Conservation (phyloP, 2,888 invertebrate genomes). For the Platycheirus rosarum region DNA sequence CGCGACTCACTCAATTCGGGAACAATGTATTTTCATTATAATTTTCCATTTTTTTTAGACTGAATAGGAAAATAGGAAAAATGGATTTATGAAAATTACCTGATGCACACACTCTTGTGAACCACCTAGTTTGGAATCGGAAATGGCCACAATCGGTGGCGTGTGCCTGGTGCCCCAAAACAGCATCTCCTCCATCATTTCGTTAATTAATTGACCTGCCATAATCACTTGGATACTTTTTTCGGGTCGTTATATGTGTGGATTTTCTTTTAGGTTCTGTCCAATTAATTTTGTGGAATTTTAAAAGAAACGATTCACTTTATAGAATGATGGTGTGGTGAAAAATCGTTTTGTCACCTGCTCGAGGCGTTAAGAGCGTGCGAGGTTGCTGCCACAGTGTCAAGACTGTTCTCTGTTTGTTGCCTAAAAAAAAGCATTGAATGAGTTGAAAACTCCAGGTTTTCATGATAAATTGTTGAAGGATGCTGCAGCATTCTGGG, state of each 20-base stretch:
- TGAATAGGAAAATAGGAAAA: slow-evolving; percentile 44
- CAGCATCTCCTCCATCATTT: slow-evolving; percentile 35
- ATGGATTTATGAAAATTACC: slow-evolving; percentile 65
- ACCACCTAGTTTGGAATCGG: slow-evolving; percentile 40
- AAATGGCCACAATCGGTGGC: slow-evolving; percentile 50
- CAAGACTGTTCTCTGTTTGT: neutral
- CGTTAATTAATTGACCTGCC: slow-evolving; percentile 68
- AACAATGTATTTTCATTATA: slow-evolving; percentile 2
- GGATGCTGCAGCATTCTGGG: slow-evolving; percentile 51
- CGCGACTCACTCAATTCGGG: neutral
- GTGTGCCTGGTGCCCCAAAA: neutral
- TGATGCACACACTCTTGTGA: too few species aligned
- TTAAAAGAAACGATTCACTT: slow-evolving; percentile 65
- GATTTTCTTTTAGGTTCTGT: slow-evolving; percentile 40
- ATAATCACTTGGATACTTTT: slow-evolving; percentile 62
- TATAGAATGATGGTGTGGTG: slow-evolving; percentile 29
- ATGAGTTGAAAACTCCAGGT: slow-evolving; percentile 53
- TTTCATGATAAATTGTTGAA: slow-evolving; percentile 64
- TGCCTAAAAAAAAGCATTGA: slow-evolving; percentile 8
- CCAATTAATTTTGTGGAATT: slow-evolving; percentile 71
- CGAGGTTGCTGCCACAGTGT: neutral
- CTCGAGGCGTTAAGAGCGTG: slow-evolving; percentile 38
- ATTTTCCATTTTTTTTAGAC: slow-evolving; percentile 29
- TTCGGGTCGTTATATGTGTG: slow-evolving; percentile 24
- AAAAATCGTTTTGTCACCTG: slow-evolving; percentile 68